A percentile compares a stretch with the other conserved stretches of the same genome.
Conservation (phyloP, 1,140 invertebrate species). For the Drosophila nikananu region DNA sequence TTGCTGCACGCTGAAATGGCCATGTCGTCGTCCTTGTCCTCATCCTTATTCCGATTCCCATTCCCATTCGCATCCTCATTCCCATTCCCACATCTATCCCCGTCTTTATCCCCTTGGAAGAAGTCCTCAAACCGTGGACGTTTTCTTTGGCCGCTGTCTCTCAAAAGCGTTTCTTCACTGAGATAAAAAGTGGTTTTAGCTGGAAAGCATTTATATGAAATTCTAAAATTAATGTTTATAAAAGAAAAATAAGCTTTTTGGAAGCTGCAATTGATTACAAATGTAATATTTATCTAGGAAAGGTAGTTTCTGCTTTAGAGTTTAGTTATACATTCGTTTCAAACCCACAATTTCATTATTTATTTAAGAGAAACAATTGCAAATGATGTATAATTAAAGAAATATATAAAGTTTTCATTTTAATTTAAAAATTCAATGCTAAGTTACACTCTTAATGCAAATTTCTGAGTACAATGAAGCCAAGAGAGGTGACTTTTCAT, state of each 20-base stretch:
- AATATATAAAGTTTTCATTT: neutral
- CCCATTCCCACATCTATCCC: conserved; percentile 9
- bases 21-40: conserved; percentile 51
- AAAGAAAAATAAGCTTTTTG: neutral
- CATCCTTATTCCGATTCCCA: conserved; percentile 11
- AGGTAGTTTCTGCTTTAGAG: neutral
- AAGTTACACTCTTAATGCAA: too few species aligned
- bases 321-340: neutral
- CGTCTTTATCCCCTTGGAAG: conserved; percentile 33
- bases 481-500: neutral
- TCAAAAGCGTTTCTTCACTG: conserved; percentile 49
- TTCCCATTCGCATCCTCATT: neutral
- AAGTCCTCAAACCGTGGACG: conserved; percentile 42
- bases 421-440: too few species aligned
- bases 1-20: conserved; percentile 71
- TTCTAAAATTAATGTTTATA: neutral
- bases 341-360: neutral
- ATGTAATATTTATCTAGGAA: neutral
- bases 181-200: neutral
- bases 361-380: neutral
- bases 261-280: neutral
- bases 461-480: neutral
- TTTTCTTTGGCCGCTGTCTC: conserved; percentile 31
- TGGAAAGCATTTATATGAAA: neutral
- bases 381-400: neutral